A percentile compares a stretch with the other conserved stretches of the same genome.
phyloP scores from a whole-genome alignment of 2,113 vertebrate genomes.

The Triplophysa rosa region DNA sequence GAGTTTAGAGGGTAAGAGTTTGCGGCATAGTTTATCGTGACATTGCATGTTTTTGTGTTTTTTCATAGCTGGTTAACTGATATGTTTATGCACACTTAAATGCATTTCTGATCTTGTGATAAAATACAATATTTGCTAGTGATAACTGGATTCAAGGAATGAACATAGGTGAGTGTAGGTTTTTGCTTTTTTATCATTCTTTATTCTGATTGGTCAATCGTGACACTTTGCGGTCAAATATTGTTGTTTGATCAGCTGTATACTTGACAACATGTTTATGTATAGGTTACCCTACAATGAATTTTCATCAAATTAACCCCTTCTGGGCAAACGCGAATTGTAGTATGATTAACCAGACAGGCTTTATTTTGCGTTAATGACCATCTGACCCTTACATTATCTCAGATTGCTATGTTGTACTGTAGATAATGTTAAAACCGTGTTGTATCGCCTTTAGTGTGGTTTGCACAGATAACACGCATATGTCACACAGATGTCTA shows the following conservation, averaged over 20 bases:
- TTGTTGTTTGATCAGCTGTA: no score
- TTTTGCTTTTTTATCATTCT: no score
- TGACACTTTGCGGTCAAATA: no score
- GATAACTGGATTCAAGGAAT: no score
- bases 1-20: neutral
- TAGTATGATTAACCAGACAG: no score
- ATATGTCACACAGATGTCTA: no score
- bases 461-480: neutral
- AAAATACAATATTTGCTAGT: no score
- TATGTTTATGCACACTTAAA: neutral
- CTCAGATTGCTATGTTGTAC: no score
- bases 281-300: neutral
- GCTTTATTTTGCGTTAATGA: neutral
- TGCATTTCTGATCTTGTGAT: neutral
- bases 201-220: no score
- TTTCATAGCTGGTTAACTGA: neutral
- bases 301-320: neutral
- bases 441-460: neutral
- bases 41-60: neutral
- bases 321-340: no score
- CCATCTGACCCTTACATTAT: neutral
- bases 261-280: neutral
- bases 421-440: no score
- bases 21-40: neutral
- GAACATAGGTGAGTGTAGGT: no score